Base-by-base conservation (phyloP, 2,888 invertebrate species). In the Sinohyriopsis cumingii region DNA sequence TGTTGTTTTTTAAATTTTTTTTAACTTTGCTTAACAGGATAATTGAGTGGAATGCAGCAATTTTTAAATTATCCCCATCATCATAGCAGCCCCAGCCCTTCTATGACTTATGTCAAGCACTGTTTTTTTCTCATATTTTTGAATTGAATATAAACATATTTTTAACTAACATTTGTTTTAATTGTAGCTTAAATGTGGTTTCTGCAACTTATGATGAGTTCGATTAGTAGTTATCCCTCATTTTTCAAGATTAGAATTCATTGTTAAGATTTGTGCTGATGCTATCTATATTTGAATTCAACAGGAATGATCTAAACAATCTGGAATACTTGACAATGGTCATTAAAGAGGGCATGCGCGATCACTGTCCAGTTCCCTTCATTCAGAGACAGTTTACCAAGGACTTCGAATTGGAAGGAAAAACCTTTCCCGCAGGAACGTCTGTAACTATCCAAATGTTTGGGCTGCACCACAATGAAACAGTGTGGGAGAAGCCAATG, bases 291-390 rank as follows among this genome's bases (percentile, higher is more conserved):
- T 25, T n/a, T 45, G 9, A 45, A 45, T 59, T 62, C 62, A 68
- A 18, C 59, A 88, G 88, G 86, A 81, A 83, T 18, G 87, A 88
- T 70, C 67, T 88, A 55, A 63, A 67, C 0, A 72, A 80, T 25
- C 70, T 88, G 59, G 80, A 81, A 28, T 87, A 85, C 75, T 71
- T 86, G 55, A 85, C 87, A 12, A 81, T 83, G 80, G 88, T 86
- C 77, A 82, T 87, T 22, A 88, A 87, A 68, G 88, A 88, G 73
- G 76, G 77, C 1, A 75, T 87, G 79, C 76, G 88, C 12, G 53
- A 82, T 9, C 82, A 86, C 60, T 72, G 78, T 45, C 83, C 87
- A 3, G 86, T 87, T 3, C 84, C 86, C 0, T 73, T 84, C 53
- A 82, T 86, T 24, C 79, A 81, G 55, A 73, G 88, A 68, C 73